These are phyloP conservation scores for Epizoanthus scotinus DNA, from an alignment of 92 coral and sea anemone genomes.

Conservation along the genomic window DNA sequence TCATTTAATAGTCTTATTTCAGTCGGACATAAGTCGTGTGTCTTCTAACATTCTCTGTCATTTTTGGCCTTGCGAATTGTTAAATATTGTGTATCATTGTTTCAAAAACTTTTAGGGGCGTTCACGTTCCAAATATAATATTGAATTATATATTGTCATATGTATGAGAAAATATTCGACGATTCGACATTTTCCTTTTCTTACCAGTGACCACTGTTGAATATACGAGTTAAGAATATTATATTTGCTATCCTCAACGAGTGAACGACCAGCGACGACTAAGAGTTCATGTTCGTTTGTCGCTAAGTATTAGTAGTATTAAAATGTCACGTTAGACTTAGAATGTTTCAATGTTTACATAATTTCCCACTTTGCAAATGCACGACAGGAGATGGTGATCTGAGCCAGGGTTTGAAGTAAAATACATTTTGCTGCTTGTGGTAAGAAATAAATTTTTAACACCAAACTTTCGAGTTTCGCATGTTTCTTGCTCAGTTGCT, in stretches of 20 bases:
- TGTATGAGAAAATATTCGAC: neutral
- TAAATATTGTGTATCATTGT: neutral
- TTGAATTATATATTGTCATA: too few relatives aligned
- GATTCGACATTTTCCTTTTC: neutral
- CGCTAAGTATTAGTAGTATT: neutral
- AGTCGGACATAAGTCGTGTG: neutral
- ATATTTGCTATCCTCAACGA: neutral
- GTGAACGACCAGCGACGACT: neutral
- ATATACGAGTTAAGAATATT: neutral
- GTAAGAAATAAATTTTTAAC: neutral
- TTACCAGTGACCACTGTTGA: neutral
- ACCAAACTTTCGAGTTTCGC: neutral
- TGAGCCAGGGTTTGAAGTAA: too few relatives aligned
- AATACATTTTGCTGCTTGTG: too few relatives aligned
- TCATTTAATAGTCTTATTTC: neutral
- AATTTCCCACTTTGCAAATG: too few relatives aligned
- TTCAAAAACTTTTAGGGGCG: slow-evolving; percentile 12
- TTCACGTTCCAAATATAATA: neutral
- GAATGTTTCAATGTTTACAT: neutral
- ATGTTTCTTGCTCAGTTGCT: neutral
- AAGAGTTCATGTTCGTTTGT: neutral
- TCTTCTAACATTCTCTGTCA: neutral
- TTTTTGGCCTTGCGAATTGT: neutral
- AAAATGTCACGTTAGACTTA: neutral
- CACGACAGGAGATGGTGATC: too few relatives aligned